phyloP scores from a whole-genome alignment of 2,113 vertebrate genomes.

The Buteo buteo region DNA sequence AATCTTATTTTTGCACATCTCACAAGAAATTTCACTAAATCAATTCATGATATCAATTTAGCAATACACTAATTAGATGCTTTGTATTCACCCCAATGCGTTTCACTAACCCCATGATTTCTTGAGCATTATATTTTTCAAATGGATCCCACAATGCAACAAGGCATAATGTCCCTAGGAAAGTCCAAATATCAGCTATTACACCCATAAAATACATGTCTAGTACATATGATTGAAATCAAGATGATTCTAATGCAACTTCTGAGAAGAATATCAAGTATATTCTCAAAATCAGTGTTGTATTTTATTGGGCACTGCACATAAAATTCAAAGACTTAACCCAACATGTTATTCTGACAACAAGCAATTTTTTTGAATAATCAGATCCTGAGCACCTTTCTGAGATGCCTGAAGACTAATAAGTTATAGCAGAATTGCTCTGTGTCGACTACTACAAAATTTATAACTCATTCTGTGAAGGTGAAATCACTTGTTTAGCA shows the following conservation, averaged over 20 bases:
- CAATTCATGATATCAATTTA: constrained; percentile 3
- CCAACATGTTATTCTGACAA: background rate
- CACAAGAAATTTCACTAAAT: constrained; percentile 1
- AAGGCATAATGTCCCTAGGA: background rate
- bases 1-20: background rate
- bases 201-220: background rate
- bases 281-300: background rate
- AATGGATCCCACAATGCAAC: background rate
- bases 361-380: background rate
- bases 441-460: background rate
- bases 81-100: background rate
- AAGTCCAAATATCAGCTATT: background rate
- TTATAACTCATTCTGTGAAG: background rate
- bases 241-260: background rate
- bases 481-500: background rate
- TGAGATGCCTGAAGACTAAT: background rate
- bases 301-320: background rate
- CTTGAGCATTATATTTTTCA: background rate
- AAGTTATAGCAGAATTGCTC: background rate
- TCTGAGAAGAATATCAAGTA: background rate
- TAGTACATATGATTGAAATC: background rate
- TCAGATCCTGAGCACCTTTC: background rate
- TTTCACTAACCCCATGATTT: background rate
- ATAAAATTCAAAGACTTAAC: background rate
- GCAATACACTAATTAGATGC: background rate